Conservation (phyloP, 2,797 vertebrate genomes). For the Cygnus olor region DNA sequence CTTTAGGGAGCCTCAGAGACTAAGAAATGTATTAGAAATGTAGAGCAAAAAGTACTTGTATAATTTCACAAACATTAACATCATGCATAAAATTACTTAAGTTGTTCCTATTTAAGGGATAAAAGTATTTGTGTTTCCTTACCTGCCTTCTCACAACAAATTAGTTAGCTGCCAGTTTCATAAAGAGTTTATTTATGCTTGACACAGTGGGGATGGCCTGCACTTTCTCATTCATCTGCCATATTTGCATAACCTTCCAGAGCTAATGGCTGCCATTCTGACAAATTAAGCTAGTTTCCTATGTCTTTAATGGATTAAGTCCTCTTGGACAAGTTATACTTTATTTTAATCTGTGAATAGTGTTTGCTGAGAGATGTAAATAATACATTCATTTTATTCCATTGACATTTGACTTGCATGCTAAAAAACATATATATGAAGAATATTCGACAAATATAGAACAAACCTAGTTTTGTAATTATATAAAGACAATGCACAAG, state of each 20-base stretch:
- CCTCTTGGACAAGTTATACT: conserved; percentile 64
- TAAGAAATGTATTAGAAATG: neutral
- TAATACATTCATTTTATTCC: conserved; percentile 35
- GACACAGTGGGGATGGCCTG: conserved; percentile 72
- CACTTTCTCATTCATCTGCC: conserved; percentile 75
- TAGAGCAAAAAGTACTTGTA: neutral
- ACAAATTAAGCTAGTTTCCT: conserved; percentile 79
- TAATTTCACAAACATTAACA: neutral
- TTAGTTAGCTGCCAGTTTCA: conserved; percentile 60
- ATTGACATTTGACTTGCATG: neutral
- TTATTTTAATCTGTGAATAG: conserved; percentile 63
- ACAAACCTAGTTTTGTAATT: neutral
- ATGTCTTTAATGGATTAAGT: conserved; percentile 76
- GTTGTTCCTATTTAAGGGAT: conserved; percentile 7
- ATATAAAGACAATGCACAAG: neutral
- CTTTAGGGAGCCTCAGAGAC: neutral
- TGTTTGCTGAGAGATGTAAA: conserved; percentile 61
- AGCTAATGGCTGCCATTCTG: conserved; percentile 77
- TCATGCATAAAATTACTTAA: neutral
- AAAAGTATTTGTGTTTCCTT: conserved; percentile 64
- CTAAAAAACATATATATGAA: neutral
- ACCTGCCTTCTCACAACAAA: conserved; percentile 70
- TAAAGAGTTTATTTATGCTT: conserved; percentile 73
- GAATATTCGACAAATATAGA: neutral
- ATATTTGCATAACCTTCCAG: conserved; percentile 80